A percentile compares a stretch with the other conserved stretches of the same genome.
These are phyloP conservation scores for Flabesymbios commensalis DNA, from an alignment of 2,888 invertebrate species.

Conservation along the genomic window DNA sequence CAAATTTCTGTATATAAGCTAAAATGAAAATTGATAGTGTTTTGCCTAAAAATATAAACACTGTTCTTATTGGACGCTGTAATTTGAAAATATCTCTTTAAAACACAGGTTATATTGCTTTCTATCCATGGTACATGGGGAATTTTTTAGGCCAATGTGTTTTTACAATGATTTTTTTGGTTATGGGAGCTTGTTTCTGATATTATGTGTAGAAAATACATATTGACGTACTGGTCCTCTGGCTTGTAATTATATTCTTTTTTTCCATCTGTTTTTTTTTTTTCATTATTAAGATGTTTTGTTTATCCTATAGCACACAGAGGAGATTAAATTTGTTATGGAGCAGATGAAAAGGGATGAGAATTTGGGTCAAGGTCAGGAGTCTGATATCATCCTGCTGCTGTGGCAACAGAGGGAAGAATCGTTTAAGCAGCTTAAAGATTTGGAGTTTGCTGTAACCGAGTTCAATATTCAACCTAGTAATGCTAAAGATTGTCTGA, in stretches of 20 bases:
- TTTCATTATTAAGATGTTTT: neutral
- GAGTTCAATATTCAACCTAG: conserved; percentile 30
- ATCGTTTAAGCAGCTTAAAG: conserved; percentile 39
- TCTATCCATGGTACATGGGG: too few relatives aligned
- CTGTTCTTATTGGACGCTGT: too few relatives aligned
- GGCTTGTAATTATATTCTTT: conserved; percentile 9
- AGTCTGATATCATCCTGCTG: conserved; percentile 44
- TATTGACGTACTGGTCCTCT: neutral
- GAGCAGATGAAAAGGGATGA: conserved; percentile 47
- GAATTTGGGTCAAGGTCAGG: conserved; percentile 36
- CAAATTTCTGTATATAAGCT: too few relatives aligned
- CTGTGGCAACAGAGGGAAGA: conserved; percentile 47
- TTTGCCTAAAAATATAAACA: too few relatives aligned
- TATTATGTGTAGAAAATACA: neutral
- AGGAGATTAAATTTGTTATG: conserved; percentile 32
- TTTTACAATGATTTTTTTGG: too few relatives aligned
- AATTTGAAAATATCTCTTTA: too few relatives aligned
- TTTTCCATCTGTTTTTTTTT: conserved; percentile 6
- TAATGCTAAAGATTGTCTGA: neutral
- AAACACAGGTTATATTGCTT: too few relatives aligned
- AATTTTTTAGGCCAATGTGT: too few relatives aligned
- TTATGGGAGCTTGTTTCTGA: too few relatives aligned
- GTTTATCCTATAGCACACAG: conserved; percentile 2
- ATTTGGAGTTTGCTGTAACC: conserved; percentile 43
- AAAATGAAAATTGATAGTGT: too few relatives aligned